These are phyloP conservation scores for Charadrius vociferus DNA, from an alignment of 2,113 vertebrate genomes.

Conservation along the genomic window DNA sequence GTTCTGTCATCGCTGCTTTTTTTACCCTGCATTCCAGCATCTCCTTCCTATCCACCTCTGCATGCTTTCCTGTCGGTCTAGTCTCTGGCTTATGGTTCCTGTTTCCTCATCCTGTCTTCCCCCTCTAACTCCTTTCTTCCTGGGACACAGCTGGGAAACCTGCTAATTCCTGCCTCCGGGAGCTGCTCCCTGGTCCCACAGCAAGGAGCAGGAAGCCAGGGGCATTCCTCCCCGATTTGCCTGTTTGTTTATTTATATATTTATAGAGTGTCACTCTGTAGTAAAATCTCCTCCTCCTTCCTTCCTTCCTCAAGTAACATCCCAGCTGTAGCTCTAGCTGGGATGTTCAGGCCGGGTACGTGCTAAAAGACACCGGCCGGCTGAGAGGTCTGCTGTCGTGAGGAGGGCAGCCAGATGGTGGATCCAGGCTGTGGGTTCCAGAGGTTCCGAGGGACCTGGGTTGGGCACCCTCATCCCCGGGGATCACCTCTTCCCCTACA, in stretches of 20 bases:
- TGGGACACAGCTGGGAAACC: not conserved
- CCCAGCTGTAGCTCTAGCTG: no score
- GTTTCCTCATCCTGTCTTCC: not conserved
- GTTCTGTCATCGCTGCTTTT: not conserved
- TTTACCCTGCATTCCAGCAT: not conserved
- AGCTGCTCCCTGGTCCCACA: not conserved
- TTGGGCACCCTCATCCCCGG: not conserved
- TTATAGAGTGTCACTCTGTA: not conserved
- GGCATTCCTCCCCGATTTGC: not conserved
- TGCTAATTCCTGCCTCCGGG: not conserved
- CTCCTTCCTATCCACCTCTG: not conserved
- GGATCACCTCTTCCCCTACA: not conserved
- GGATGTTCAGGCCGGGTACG: not conserved
- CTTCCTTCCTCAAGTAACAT: not conserved
- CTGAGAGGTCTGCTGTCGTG: not conserved
- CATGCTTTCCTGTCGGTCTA: not conserved
- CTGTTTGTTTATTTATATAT: slow-evolving; percentile 11
- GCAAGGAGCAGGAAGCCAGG: not conserved
- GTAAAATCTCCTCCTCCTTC: not conserved
- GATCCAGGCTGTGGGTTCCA: not conserved
- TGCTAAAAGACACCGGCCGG: not conserved
- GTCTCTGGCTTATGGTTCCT: not conserved
- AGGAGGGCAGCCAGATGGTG: not conserved
- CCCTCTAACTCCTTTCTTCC: not conserved
- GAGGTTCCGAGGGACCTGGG: not conserved